Evolutionary conservation across 2,797 vertebrate genomes (phyloP).

Genomic region (Micrastur ruficollis): DNA sequence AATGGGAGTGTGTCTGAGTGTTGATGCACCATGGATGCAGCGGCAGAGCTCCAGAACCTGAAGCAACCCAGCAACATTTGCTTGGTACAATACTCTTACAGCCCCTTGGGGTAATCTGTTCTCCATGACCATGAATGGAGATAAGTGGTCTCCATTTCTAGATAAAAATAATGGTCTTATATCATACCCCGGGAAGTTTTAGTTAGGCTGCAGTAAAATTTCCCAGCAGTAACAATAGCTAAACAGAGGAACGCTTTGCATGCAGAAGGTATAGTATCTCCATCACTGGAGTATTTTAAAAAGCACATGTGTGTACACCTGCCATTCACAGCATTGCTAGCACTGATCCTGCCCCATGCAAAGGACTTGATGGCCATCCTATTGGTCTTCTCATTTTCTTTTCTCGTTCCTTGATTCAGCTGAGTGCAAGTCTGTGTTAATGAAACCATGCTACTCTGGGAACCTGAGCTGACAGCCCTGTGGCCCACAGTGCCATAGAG

Average conservation of each 20-base stretch:
- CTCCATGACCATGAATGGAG: neutral
- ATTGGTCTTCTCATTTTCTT: neutral
- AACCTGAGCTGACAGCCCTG: neutral
- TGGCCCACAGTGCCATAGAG: neutral
- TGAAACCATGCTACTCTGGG: neutral
- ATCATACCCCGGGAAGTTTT: neutral
- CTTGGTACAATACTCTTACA: neutral
- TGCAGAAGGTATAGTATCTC: neutral
- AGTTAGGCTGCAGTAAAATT: neutral
- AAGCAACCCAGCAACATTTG: neutral
- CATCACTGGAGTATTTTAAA: neutral
- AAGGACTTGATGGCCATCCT: fast-evolving
- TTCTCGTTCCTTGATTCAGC: neutral
- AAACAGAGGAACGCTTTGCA: neutral
- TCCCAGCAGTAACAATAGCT: neutral
- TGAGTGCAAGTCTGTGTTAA: neutral
- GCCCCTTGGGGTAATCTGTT: neutral
- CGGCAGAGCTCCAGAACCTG: neutral
- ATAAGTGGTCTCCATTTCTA: neutral
- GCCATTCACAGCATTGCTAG: neutral
- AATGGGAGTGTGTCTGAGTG: neutral
- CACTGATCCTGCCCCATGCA: neutral
- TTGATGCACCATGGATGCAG: neutral
- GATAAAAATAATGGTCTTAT: neutral
- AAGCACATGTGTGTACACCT: fast-evolving